Evolutionary conservation across 2,113 vertebrate genomes (phyloP).

Genomic region (Conger conger): DNA sequence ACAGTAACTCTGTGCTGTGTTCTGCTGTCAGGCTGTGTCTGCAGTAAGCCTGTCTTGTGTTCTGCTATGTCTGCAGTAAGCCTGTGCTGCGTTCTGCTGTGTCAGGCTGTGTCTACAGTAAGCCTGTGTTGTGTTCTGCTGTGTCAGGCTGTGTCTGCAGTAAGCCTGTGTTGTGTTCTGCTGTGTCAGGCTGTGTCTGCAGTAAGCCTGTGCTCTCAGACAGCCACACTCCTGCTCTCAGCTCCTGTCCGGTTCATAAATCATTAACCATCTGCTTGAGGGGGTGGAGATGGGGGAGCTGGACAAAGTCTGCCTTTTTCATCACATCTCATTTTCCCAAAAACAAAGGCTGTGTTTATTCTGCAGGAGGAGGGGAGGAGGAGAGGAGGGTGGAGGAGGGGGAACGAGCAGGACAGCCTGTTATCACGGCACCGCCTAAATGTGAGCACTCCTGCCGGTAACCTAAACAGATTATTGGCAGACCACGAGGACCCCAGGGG

Average conservation of each 20-base stretch:
- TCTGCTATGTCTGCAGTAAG: too few species aligned
- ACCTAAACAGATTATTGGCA: conserved; percentile 44
- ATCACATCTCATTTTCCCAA: conserved; percentile 53
- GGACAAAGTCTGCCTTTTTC: conserved; percentile 66
- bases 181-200: background rate
- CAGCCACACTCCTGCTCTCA: conserved; percentile 52
- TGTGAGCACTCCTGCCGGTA: conserved; percentile 31
- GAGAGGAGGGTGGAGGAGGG: conserved; percentile 36
- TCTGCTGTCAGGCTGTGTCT: too few species aligned
- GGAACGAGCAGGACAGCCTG: background rate
- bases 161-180: background rate
- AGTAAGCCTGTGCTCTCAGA: conserved; percentile 44
- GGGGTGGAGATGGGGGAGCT: conserved; percentile 31
- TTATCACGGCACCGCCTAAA: conserved; percentile 24
- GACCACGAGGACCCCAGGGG: conserved; percentile 28
- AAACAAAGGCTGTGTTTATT: conserved; percentile 61
- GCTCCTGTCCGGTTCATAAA: conserved; percentile 56
- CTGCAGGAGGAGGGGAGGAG: conserved; percentile 35
- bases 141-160: too few species aligned
- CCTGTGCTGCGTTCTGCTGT: too few species aligned
- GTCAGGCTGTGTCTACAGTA: too few species aligned
- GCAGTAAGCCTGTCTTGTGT: too few species aligned
- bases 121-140: too few species aligned
- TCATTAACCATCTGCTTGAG: conserved; percentile 66
- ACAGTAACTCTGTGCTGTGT: too few species aligned